Percentiles rank a stretch among this genome's conserved stretches.
Evolutionary conservation across 35 echinoderm and acorn worm species (phyloP).

Genomic region (Apostichopus parvimensis): DNA sequence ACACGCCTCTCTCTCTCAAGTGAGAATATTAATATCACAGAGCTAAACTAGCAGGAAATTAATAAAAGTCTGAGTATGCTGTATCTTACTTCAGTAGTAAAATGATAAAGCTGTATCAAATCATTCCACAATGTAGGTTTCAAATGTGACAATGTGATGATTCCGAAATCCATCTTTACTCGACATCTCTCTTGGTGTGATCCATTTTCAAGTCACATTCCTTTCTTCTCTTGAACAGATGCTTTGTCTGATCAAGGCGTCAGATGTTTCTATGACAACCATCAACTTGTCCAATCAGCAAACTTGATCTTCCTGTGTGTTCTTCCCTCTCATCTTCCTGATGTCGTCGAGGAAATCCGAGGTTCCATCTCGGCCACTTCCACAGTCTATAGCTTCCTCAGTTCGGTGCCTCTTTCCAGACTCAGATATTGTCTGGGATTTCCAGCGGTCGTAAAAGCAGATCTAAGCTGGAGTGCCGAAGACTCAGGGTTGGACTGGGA

Average conservation of each 20-base stretch:
- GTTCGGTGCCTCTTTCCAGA: slow-evolving; percentile 75
- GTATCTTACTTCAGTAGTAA: too few species aligned
- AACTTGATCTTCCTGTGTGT: slow-evolving; percentile 88
- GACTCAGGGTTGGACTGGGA: slow-evolving; percentile 33
- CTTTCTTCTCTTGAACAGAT: not conserved
- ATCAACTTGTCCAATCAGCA: slow-evolving; percentile 63
- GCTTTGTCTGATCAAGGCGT: slow-evolving; percentile 72
- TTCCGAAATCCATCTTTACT: too few species aligned
- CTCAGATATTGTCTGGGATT: slow-evolving; percentile 53
- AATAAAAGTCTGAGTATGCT: too few species aligned
- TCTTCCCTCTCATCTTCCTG: slow-evolving; percentile 84
- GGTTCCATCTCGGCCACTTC: slow-evolving; percentile 55
- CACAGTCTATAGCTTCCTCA: slow-evolving; percentile 88
- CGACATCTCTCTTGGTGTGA: too few species aligned
- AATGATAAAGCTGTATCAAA: too few species aligned
- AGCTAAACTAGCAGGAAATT: too few species aligned
- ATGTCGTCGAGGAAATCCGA: slow-evolving; percentile 77
- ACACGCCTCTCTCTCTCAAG: too few species aligned
- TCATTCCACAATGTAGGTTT: too few species aligned
- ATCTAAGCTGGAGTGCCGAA: slow-evolving; percentile 56
- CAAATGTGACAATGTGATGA: too few species aligned
- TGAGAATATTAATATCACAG: too few species aligned
- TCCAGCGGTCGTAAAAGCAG: slow-evolving; percentile 70
- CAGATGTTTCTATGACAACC: slow-evolving; percentile 78
- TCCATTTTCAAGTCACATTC: too few species aligned